These are phyloP conservation scores for Cosmia pyralina DNA, from an alignment of 2,888 invertebrate genomes.

Conservation along the genomic window DNA sequence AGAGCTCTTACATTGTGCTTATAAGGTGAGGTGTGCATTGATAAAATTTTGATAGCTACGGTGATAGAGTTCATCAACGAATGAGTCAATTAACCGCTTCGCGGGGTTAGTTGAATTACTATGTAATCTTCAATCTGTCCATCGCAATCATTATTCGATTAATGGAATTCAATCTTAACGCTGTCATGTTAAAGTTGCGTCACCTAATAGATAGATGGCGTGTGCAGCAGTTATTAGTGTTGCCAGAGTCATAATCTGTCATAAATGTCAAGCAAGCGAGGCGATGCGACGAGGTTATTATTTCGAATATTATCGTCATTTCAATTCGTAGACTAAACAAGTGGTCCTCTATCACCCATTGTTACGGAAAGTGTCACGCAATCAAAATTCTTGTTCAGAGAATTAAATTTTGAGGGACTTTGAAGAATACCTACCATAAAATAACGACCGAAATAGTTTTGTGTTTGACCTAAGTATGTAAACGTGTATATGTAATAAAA, in stretches of 20 bases:
- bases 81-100: constrained; percentile 69
- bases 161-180: constrained; percentile 83
- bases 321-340: constrained; percentile 81
- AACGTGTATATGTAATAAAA: background rate
- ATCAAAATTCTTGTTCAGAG: constrained; percentile 74
- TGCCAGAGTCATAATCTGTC: constrained; percentile 86
- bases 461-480: constrained; percentile 49
- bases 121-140: constrained; percentile 74
- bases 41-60: constrained; percentile 27
- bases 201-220: constrained; percentile 88
- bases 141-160: constrained; percentile 82
- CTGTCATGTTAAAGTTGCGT: constrained; percentile 79
- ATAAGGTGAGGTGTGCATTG: constrained; percentile 24
- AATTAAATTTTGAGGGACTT: constrained; percentile 67
- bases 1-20: background rate
- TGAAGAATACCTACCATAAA: constrained; percentile 44
- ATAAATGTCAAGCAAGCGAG: constrained; percentile 85
- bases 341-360: constrained; percentile 80
- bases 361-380: constrained; percentile 83
- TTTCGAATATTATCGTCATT: constrained; percentile 83
- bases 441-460: constrained; percentile 69
- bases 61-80: constrained; percentile 42
- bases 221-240: constrained; percentile 84
- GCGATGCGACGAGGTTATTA: constrained; percentile 81
- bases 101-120: constrained; percentile 64